Evolutionary conservation across 1,140 invertebrate species (phyloP), one percentile per base, ranked within the genome.

Genomic region (Psix sp.): DNA sequence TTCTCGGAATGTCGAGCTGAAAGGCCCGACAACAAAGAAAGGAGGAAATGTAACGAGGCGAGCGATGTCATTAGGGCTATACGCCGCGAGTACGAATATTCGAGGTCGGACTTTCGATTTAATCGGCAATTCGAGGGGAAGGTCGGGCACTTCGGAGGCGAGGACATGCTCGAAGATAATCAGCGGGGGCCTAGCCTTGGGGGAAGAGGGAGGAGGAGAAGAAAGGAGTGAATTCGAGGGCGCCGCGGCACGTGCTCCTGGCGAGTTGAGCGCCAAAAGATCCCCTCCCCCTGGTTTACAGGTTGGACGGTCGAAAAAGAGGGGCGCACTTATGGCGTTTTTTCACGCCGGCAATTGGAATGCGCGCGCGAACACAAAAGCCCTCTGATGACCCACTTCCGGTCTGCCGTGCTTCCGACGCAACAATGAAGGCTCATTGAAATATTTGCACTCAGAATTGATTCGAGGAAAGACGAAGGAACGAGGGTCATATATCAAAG

Each of bases 331-430:
- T 62, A 57, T 14, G 18, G 17, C 39, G 5, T 20, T 48, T 48
- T 59, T 24, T 21, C 11, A 36, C 21, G 13, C 14, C 15, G 56
- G 70, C 54, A 52, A 62, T 60, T 45, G 39, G 35, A 63, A 63
- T 52, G 49, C 65, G 52, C 52, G 26, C 52, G 29, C 35, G 10
- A 13, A 21, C 46, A 52, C 59, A 62, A 68, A 57, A 43, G 49
- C 38, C 36, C 51, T 14, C 59, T 70, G 63, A 77, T 70, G 63
- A 66, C 59, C 76, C 59, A 72, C 29, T 66, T 77, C 68, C 59
- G 68, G 60, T 73, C 59, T 65, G 60, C 52, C 31, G 26, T 39
- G 16, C 38, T 72, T 72, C 67, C 57, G 57, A 57, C 36, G 51
- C 51, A 42, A 49, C 17, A 71, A 71, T 57, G 63, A 71, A 60